phyloP scores from a whole-genome alignment of 2,113 vertebrate genomes.

The Heloderma charlesbogerti region DNA sequence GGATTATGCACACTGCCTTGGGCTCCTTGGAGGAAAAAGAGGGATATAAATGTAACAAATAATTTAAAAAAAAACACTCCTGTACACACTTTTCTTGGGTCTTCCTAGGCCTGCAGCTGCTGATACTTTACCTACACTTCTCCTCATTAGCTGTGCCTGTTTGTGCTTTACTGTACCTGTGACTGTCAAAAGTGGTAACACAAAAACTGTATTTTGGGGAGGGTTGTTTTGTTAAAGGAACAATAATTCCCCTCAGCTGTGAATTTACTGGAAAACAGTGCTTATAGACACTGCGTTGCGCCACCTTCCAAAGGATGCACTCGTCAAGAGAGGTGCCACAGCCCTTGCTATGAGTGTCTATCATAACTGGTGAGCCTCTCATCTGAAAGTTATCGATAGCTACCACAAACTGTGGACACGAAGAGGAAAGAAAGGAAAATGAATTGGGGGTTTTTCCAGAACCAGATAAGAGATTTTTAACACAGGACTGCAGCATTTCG shows the following conservation, averaged over 20 bases:
- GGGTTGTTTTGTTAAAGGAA: slow-evolving; percentile 13
- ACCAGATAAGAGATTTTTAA: neutral
- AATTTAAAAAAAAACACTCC: too few species aligned
- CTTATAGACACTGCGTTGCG: neutral
- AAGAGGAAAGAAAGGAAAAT: neutral
- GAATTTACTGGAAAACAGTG: neutral
- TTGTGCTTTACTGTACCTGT: neutral
- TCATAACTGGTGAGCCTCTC: neutral
- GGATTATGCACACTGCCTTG: too few species aligned
- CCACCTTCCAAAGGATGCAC: neutral
- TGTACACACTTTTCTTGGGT: neutral
- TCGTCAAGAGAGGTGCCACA: accelerated
- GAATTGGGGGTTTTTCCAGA: accelerated
- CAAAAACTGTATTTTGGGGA: neutral
- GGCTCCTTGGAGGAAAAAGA: too few species aligned
- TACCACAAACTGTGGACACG: neutral
- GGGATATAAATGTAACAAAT: too few species aligned
- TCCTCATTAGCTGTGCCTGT: neutral
- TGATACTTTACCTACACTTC: neutral
- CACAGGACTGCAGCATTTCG: neutral
- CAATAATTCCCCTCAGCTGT: accelerated
- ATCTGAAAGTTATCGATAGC: neutral
- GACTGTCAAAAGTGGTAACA: neutral
- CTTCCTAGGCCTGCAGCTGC: too few species aligned
- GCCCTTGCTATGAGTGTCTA: neutral